Evolutionary conservation across 2,888 invertebrate species (phyloP).

Genomic region (Tenodera sinensis): DNA sequence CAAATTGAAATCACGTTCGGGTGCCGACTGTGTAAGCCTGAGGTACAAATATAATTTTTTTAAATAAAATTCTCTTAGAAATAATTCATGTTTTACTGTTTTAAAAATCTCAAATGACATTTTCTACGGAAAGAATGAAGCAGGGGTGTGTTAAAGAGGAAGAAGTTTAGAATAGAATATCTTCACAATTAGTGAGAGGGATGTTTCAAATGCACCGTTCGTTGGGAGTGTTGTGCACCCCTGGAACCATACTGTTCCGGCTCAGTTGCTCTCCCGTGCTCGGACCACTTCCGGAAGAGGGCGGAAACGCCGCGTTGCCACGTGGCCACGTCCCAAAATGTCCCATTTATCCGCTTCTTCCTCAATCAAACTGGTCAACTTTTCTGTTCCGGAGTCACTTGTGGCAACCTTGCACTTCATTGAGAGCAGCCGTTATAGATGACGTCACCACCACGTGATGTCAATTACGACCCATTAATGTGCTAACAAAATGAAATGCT

Average conservation of each 20-base stretch:
- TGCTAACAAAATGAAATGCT: not conserved
- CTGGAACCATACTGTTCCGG: not conserved
- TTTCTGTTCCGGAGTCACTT: not conserved
- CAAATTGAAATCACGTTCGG: too few species aligned
- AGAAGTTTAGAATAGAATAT: too few species aligned
- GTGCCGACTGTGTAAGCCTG: too few species aligned
- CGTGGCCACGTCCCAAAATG: not conserved
- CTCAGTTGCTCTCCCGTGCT: not conserved
- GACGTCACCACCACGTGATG: not conserved
- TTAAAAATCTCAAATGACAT: too few species aligned
- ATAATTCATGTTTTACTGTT: too few species aligned
- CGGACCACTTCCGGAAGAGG: not conserved
- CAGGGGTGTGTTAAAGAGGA: too few species aligned
- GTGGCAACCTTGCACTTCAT: constrained; percentile 1
- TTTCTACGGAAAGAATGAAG: too few species aligned
- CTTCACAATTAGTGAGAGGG: too few species aligned
- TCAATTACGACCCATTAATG: not conserved
- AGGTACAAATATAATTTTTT: too few species aligned
- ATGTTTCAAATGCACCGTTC: too few species aligned
- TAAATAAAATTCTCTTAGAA: too few species aligned
- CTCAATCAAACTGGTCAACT: not conserved
- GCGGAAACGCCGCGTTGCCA: not conserved
- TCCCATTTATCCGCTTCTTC: not conserved
- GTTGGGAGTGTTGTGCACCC: not conserved
- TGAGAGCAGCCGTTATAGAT: not conserved